phyloP scores from a whole-genome alignment of 37 sponge, comb jelly and placozoan species.

The Aplysina aerophoba region DNA sequence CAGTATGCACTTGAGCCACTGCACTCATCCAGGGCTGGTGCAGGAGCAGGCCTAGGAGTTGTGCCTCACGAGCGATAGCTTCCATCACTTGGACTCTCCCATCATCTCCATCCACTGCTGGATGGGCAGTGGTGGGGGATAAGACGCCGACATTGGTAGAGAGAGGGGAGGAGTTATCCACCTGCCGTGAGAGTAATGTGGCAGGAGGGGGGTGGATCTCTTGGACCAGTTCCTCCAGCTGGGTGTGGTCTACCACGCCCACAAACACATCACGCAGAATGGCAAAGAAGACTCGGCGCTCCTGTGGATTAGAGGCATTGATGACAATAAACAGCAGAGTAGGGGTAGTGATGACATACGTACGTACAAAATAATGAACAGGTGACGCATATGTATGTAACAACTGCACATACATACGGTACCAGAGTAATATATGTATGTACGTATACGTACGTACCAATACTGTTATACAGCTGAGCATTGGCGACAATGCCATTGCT shows the following conservation, averaged over 20 bases:
- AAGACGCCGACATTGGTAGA: not conserved
- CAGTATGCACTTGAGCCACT: not conserved
- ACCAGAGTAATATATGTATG: not conserved
- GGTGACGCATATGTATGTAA: not conserved
- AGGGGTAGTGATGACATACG: not conserved
- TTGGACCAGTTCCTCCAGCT: constrained; percentile 12
- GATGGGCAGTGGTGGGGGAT: not conserved
- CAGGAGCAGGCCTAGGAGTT: not conserved
- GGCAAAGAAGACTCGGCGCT: constrained; percentile 63
- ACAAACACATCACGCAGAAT: constrained; percentile 72
- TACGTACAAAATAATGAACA: not conserved
- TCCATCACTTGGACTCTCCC: not conserved
- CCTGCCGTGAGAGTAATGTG: no score
- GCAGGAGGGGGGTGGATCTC: not conserved
- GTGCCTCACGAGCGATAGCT: not conserved
- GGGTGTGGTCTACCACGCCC: constrained; percentile 35
- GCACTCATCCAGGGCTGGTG: constrained; percentile 14
- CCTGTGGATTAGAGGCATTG: constrained; percentile 31
- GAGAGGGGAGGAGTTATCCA: not conserved
- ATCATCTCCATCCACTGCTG: not conserved
- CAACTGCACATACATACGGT: not conserved
- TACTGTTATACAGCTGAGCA: not conserved
- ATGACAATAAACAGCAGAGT: not conserved
- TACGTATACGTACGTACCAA: not conserved
- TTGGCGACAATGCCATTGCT: no score